Base-by-base conservation (phyloP, 2,797 vertebrate species). In the Spizella passerina region DNA sequence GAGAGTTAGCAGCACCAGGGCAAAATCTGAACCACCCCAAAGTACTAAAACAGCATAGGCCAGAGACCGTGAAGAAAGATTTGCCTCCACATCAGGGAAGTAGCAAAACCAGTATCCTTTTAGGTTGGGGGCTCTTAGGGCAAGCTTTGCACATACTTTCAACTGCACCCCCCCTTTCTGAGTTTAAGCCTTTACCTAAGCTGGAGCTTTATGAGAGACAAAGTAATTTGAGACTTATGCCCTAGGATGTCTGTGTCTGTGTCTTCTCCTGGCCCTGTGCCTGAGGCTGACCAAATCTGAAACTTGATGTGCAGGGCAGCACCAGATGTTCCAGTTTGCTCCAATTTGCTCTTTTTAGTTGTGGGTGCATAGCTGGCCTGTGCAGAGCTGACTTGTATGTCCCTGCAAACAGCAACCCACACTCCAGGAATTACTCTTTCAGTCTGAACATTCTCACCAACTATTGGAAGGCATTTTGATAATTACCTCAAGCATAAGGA, bases 391-490 rank as follows among this genome's bases (percentile, higher is more conserved):
- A 50, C 46, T 79, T 82, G 22, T 49, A 20, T 24, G 36, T 43
- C n/a, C 14, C 81, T 70, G 46, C 3, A 6, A 73, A 44, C n/a
- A 52, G 55, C 4, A 2, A 82, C 30, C 49, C 7, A 43, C 65
- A 10, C 34, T 32, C 24, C 50, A 41, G 86, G 90, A 90, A 77
- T 95, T 85, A 75, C 1, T 52, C 50, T 91, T 70, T 29, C 27
- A 82, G 49, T 34, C 36, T 47, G 78, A 36, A 43, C 18, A 1
- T 88, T 92, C 94, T 85, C 49, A 72, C 50, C n/a, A 52, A 56
- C 60, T 93, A 79, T 84, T 77, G 71, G 87, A 87, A 97, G 64
- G 73, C 72, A 89, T 72, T 94, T 83, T 82, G 71, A 70, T 87
- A 76, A 94, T 75, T 70, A 78, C 26, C 4, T 86, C 86, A 87